phyloP scores from a whole-genome alignment of 2,888 invertebrate genomes.

The Drosophila multiciliata region DNA sequence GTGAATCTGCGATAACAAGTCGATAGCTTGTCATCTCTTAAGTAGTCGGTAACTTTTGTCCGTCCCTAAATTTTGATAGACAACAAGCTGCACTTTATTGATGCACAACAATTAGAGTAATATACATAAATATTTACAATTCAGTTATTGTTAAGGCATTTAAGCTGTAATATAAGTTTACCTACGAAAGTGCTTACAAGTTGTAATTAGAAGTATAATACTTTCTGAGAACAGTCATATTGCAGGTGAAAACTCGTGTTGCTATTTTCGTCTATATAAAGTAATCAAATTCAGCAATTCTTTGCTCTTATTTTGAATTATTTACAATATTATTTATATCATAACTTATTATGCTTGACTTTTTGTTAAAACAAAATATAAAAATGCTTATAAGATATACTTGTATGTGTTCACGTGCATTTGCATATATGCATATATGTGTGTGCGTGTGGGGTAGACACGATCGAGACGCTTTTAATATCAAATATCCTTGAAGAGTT shows the following conservation, averaged over 20 bases:
- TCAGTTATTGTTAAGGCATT: background rate
- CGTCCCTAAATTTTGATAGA: conserved; percentile 7
- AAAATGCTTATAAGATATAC: background rate
- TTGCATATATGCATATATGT: too few species aligned
- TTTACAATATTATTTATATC: background rate
- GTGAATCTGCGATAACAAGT: background rate
- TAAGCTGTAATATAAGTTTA: background rate
- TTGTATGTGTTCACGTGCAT: background rate
- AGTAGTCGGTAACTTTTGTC: background rate
- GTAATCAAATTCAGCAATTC: background rate
- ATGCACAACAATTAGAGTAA: background rate
- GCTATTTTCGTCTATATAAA: background rate
- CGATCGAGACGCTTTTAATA: background rate
- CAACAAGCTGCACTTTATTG: conserved; percentile 7
- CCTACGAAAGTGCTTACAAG: too few species aligned
- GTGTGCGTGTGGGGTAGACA: background rate
- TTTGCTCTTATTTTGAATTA: background rate
- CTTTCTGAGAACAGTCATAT: background rate
- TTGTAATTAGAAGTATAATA: background rate
- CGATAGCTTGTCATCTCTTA: background rate
- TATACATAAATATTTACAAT: background rate
- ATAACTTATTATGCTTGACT: background rate
- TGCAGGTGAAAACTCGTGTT: background rate
- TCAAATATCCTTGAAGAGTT: background rate
- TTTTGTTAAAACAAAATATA: background rate